Percentiles rank a stretch among this genome's conserved stretches.
These are phyloP conservation scores for Opisthocomus hoazin DNA, from an alignment of 2,113 vertebrate species.

Conservation along the genomic window DNA sequence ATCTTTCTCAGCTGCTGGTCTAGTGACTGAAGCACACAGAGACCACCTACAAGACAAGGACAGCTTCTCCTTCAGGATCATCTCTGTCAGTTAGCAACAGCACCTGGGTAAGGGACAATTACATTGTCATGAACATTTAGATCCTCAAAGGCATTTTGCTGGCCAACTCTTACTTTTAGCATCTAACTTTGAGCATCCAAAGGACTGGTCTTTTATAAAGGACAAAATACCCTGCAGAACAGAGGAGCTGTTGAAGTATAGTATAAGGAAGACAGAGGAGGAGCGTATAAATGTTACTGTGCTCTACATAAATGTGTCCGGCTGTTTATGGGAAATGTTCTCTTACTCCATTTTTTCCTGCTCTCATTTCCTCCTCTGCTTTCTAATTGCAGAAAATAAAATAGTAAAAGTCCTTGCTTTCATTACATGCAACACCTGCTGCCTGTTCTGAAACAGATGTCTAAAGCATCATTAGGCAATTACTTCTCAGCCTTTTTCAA, in stretches of 20 bases:
- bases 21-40: neutral
- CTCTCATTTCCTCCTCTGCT: constrained; percentile 10
- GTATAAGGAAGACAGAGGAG: neutral
- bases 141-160: neutral
- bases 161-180: neutral
- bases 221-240: neutral
- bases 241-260: neutral
- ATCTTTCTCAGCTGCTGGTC: neutral
- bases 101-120: neutral
- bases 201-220: neutral
- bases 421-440: constrained; percentile 43
- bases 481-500: neutral
- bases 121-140: neutral
- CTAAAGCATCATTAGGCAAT: constrained; percentile 15
- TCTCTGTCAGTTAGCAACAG: neutral
- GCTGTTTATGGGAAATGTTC: constrained; percentile 12
- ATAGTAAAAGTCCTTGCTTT: constrained; percentile 8
- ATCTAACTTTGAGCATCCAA: neutral
- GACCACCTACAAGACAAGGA: neutral
- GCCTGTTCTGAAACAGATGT: constrained; percentile 48
- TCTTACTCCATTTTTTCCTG: constrained; percentile 16
- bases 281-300: neutral
- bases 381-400: constrained; percentile 36
- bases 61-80: neutral
- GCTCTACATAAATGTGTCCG: neutral